Evolutionary conservation across 1,140 invertebrate species (phyloP).

Genomic region (Whitmania pigra): DNA sequence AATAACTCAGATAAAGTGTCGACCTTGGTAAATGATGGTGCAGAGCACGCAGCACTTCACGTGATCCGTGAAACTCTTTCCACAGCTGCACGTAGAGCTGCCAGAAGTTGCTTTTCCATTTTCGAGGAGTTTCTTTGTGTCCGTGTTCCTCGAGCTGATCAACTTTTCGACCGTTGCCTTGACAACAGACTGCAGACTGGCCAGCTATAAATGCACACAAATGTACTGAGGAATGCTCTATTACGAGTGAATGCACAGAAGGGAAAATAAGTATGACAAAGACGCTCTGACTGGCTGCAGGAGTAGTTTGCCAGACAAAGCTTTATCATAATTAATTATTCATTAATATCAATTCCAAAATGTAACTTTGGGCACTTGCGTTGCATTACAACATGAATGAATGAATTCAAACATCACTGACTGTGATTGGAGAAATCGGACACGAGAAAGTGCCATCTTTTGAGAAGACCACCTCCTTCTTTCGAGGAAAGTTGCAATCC

Average conservation of each 20-base stretch:
- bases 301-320: too few species aligned
- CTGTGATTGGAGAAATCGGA: background rate
- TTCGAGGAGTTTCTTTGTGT: background rate
- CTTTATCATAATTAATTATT: too few species aligned
- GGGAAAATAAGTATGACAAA: too few species aligned
- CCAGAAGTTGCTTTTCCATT: background rate
- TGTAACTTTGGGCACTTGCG: too few species aligned
- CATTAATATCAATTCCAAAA: too few species aligned
- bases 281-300: too few species aligned
- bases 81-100: background rate
- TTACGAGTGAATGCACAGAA: too few species aligned
- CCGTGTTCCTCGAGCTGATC: background rate
- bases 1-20: too few species aligned
- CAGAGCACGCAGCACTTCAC: constrained; percentile 9
- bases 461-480: background rate
- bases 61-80: background rate
- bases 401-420: background rate
- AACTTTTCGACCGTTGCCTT: background rate
- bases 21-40: constrained; percentile 3
- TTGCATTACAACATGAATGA: too few species aligned
- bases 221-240: too few species aligned
- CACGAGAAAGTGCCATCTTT: constrained; percentile 5
- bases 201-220: too few species aligned
- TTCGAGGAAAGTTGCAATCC: background rate
- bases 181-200: background rate